phyloP scores from a whole-genome alignment of 2,888 invertebrate genomes.

The Creontiades dilutus region DNA sequence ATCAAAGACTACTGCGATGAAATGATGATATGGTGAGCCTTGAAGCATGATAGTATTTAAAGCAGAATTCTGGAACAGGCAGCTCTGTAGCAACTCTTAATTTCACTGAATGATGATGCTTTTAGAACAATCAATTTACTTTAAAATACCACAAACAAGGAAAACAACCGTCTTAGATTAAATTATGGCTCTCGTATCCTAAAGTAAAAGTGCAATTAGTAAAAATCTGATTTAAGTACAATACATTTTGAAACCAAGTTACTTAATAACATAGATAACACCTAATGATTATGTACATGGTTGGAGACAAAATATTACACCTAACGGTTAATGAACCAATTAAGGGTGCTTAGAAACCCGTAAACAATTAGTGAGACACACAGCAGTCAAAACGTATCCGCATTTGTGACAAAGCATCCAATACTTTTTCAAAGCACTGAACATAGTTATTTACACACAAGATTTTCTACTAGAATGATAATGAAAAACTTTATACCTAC shows the following conservation, averaged over 20 bases:
- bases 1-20: neutral
- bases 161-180: neutral
- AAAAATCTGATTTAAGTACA: too few relatives aligned
- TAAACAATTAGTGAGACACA: too few relatives aligned
- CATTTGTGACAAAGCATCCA: too few relatives aligned
- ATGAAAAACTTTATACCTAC: too few relatives aligned
- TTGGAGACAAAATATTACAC: neutral
- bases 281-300: neutral
- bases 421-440: too few relatives aligned
- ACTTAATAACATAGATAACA: neutral
- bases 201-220: too few relatives aligned
- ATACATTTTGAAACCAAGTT: too few relatives aligned
- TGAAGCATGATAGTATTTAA: constrained; percentile 15
- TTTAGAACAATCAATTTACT: too few relatives aligned
- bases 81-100: constrained; percentile 30
- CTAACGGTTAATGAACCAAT: neutral
- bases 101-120: neutral
- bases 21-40: neutral
- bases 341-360: neutral
- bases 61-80: constrained; percentile 26
- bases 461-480: too few relatives aligned
- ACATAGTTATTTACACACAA: too few relatives aligned
- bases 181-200: too few relatives aligned
- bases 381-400: too few relatives aligned
- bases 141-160: neutral